Evolutionary conservation across 2,113 vertebrate species (phyloP).

Genomic region (Aldabrachelys gigantea): DNA sequence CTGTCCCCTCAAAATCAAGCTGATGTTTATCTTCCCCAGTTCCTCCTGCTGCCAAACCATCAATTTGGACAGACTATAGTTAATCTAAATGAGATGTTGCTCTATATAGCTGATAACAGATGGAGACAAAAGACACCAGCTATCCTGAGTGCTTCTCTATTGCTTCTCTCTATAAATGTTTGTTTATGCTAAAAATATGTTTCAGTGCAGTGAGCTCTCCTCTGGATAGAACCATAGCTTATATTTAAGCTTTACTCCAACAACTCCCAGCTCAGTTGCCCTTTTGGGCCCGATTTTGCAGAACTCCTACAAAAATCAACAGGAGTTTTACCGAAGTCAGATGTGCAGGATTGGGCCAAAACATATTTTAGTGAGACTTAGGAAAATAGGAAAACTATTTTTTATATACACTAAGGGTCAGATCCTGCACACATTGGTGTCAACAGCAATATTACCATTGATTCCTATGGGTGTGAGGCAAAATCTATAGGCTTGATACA

Average conservation of each 20-base stretch:
- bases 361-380: neutral
- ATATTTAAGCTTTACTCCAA: constrained; percentile 9
- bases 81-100: constrained; percentile 49
- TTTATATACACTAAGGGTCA: neutral
- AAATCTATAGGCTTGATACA: rapidly evolving
- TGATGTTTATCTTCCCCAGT: neutral
- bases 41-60: neutral
- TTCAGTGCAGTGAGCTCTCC: constrained; percentile 22
- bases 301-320: neutral
- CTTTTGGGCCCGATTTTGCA: neutral
- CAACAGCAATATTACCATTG: neutral
- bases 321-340: neutral
- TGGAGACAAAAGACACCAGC: constrained; percentile 60
- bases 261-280: neutral
- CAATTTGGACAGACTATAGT: constrained; percentile 31
- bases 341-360: neutral
- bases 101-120: constrained; percentile 64
- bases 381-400: too few relatives aligned
- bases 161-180: constrained; percentile 71
- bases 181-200: constrained; percentile 72
- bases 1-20: neutral
- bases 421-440: neutral
- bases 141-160: neutral
- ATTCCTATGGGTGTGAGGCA: neutral
- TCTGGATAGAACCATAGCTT: constrained; percentile 37